These are phyloP conservation scores for Hemiprocne comata DNA, from an alignment of 2,113 vertebrate genomes.

Conservation along the genomic window DNA sequence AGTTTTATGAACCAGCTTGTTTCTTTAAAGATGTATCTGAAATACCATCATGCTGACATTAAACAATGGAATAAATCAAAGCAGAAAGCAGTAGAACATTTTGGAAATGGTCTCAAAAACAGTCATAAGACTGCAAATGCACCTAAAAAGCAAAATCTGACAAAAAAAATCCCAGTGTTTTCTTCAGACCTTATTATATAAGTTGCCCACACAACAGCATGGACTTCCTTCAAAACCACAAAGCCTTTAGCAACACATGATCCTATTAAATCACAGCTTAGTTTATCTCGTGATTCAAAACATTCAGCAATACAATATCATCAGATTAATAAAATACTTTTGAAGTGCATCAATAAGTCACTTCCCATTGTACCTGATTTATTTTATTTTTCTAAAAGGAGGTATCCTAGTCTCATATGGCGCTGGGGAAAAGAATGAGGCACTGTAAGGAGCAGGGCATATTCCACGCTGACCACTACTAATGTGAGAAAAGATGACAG, in stretches of 20 bases:
- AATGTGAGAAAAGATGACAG: background rate
- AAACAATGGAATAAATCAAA: slow-evolving; percentile 22
- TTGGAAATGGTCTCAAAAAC: background rate
- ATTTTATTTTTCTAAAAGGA: background rate
- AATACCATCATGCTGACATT: background rate
- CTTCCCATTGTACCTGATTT: background rate
- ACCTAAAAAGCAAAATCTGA: background rate
- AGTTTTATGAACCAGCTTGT: background rate
- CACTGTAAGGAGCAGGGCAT: background rate
- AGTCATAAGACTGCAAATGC: background rate
- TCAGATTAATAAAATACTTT: background rate
- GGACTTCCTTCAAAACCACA: background rate
- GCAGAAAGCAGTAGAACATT: slow-evolving; percentile 19
- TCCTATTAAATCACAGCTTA: background rate
- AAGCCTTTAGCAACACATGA: background rate
- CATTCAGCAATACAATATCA: background rate
- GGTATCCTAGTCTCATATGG: background rate
- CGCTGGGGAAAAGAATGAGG: background rate
- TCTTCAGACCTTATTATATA: background rate
- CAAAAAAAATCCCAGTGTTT: background rate
- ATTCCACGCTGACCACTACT: background rate
- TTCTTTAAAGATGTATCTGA: background rate
- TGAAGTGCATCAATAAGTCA: background rate
- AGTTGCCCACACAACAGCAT: background rate
- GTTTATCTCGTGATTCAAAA: background rate